A percentile compares a stretch with the other conserved stretches of the same genome.
Evolutionary conservation across 2,797 vertebrate genomes (phyloP).

Genomic region (Alcedo quadribrachys): DNA sequence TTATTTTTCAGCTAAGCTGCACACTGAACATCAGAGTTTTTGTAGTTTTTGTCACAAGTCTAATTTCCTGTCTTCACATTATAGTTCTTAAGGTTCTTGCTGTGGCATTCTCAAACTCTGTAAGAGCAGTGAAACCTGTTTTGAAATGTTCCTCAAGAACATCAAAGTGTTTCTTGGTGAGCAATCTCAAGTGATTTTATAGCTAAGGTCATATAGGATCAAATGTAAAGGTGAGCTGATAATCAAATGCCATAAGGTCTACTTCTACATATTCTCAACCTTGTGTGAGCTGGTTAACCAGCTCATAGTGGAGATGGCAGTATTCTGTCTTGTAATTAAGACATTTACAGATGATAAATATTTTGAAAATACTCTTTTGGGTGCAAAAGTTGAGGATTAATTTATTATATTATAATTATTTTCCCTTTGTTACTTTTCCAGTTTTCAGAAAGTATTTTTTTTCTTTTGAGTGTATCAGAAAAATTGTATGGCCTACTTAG

Average conservation of each 20-base stretch:
- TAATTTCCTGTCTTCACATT: background rate
- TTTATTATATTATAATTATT: background rate
- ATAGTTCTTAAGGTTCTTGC: background rate
- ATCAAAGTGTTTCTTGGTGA: background rate
- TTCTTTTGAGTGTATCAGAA: background rate
- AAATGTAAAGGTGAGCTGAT: background rate
- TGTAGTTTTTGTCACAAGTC: background rate
- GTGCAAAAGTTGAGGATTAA: background rate
- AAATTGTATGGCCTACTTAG: background rate
- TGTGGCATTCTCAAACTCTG: background rate
- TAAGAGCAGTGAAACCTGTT: accelerated
- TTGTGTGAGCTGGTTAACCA: background rate
- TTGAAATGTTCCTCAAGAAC: background rate
- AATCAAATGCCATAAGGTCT: background rate
- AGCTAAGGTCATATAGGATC: background rate
- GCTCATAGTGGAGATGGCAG: background rate
- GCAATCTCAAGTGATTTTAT: background rate
- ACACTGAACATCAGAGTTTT: background rate
- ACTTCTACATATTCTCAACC: background rate
- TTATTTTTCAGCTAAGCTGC: background rate
- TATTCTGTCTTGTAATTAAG: background rate
- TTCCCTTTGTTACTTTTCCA: background rate
- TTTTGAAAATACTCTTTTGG: background rate
- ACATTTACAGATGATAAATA: background rate
- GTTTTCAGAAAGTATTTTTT: background rate